Evolutionary conservation across 2,888 invertebrate species (phyloP).

Genomic region (Dicroscelio sp.): DNA sequence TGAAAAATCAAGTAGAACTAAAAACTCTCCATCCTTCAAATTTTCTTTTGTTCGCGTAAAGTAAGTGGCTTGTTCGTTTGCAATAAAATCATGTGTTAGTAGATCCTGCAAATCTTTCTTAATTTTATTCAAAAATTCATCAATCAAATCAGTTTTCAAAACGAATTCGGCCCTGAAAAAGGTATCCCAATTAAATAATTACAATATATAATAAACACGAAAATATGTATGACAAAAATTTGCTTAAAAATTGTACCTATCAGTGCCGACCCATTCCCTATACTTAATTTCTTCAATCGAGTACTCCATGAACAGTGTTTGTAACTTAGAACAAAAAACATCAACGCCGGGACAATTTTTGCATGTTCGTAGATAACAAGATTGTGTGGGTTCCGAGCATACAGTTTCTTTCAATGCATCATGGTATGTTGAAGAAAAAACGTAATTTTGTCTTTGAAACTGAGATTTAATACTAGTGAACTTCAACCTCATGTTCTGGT

Average conservation of each 20-base stretch:
- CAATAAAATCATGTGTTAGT: slow-evolving; percentile 30
- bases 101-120: slow-evolving; percentile 1
- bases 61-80: neutral
- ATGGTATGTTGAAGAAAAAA: slow-evolving; percentile 1
- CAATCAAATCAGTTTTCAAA: neutral
- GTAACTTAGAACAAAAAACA: slow-evolving; percentile 21
- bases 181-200: neutral
- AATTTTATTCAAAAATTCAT: neutral
- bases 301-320: neutral
- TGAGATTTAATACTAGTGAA: neutral
- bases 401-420: neutral
- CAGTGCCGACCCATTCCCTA: slow-evolving; percentile 11
- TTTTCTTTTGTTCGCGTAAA: neutral
- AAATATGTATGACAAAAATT: neutral
- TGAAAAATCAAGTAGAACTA: slow-evolving; percentile 25
- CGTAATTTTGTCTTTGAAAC: neutral
- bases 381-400: neutral
- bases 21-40: slow-evolving; percentile 18
- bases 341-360: slow-evolving; percentile 44
- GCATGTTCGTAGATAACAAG: slow-evolving; percentile 37
- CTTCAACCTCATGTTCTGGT: slow-evolving; percentile 13
- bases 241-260: neutral
- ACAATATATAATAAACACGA: neutral
- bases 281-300: slow-evolving; percentile 7
- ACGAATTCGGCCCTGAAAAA: neutral